These are phyloP conservation scores for Mythimna ferrago DNA, from an alignment of 2,888 invertebrate genomes.

Conservation along the genomic window DNA sequence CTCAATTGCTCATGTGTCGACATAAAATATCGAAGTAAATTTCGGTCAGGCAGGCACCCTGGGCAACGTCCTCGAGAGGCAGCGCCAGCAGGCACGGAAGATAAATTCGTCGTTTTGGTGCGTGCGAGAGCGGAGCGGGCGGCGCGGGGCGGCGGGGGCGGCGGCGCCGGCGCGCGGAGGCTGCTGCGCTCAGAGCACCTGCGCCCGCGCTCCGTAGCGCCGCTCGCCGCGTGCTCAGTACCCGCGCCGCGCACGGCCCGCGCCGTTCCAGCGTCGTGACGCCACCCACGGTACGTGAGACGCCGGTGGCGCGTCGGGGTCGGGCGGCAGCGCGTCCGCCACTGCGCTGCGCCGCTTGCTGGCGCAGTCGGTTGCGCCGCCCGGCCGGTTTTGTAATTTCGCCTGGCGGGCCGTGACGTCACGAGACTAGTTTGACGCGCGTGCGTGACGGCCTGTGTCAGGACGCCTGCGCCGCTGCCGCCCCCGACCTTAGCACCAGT, in stretches of 20 bases:
- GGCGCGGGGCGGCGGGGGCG: slow-evolving; percentile 88
- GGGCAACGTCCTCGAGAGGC: slow-evolving; percentile 85
- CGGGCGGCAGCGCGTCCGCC: slow-evolving; percentile 88
- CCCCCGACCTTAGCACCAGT: slow-evolving; percentile 87
- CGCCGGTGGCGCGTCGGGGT: slow-evolving; percentile 88
- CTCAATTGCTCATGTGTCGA: slow-evolving; percentile 7
- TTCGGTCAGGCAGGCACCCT: slow-evolving; percentile 69
- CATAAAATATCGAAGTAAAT: slow-evolving; percentile 20
- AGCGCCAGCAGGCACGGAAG: slow-evolving; percentile 88
- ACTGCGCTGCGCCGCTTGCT: slow-evolving; percentile 85
- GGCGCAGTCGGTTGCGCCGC: slow-evolving; percentile 80
- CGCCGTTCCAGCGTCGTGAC: slow-evolving; percentile 85
- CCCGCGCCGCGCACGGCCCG: slow-evolving; percentile 85
- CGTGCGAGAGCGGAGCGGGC: slow-evolving; percentile 83
- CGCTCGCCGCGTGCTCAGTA: slow-evolving; percentile 88
- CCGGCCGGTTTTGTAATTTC: slow-evolving; percentile 89
- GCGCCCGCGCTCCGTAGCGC: slow-evolving; percentile 92
- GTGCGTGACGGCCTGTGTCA: slow-evolving; percentile 87
- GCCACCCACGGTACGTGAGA: slow-evolving; percentile 88
- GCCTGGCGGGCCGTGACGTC: slow-evolving; percentile 89
- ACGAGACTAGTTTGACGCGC: slow-evolving; percentile 89
- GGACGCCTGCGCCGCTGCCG: slow-evolving; percentile 85
- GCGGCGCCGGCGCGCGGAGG: slow-evolving; percentile 91
- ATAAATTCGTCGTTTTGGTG: slow-evolving; percentile 90
- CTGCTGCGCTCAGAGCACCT: slow-evolving; percentile 94